Evolutionary conservation across 2,888 invertebrate species (phyloP), one percentile per base, ranked within the genome.

Genomic region (Scaptomyza flava): DNA sequence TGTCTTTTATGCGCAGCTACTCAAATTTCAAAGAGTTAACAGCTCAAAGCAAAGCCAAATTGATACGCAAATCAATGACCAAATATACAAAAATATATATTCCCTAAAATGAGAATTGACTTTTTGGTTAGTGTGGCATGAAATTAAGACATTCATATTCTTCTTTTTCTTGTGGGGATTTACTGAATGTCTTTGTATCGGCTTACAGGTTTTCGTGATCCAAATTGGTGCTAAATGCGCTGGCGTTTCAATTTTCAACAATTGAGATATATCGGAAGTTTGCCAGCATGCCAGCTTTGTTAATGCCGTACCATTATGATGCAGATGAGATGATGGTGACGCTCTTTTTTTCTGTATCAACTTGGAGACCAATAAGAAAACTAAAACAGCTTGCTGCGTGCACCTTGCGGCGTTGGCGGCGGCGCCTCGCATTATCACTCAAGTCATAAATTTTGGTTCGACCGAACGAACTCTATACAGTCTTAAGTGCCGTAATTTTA

Each of bases 181-280:
- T 50, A 42, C 20, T 43, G 72, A 72, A 79, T 50, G 20, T 79
- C 62, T 79, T 63, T 66, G 48, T 79, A 79, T 80, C 77, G 48
- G 53, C 57, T 87, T 87, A 81, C 84, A 68, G 65, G 71, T 66
- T 72, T 79, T 79, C 73, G 81, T 84, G 78, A 68, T 86, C 78
- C 62, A 77, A 83, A 79, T 79, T 75, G 83, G 73, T 81, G 85
- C 77, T 78, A 82, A 84, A 82, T 80, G 81, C 75, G 79, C 71
- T 81, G 77, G 77, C 77, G 81, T 89, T 86, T 89, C 78, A 81
- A 80, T 90, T 87, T 85, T 60, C 80, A 79, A 69, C 87, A 79
- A 87, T 83, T 88, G 81, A 89, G 88, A 87, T 87, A 81, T 87
- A 86, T 88, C 89, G 90, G 89, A 90, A 90, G 89, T 90, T 41